Base-by-base conservation (phyloP, 2,797 vertebrate species). In the Tympanoctomys barrerae region DNA sequence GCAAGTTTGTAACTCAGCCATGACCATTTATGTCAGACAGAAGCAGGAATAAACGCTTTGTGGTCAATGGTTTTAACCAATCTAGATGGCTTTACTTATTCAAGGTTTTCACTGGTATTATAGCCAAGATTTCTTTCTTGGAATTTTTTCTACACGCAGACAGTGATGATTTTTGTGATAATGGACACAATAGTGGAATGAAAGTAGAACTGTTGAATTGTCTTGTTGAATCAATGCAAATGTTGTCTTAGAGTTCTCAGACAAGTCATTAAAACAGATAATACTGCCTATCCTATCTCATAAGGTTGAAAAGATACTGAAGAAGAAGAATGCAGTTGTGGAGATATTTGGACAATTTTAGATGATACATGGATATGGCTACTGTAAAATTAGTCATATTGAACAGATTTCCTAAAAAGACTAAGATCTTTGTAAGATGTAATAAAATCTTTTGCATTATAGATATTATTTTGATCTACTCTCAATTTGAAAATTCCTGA, bases 61-160 rank as follows among this genome's bases (percentile, higher is more conserved):
- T 86, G 91, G 88, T 52, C 70, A 22, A 12, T 22, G 52, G 13
- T 90, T 91, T 97, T 96, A 97, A 97, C 95, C 97, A 96, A 94
- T 91, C 87, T 75, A 19, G 78, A 59, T 31, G 86, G 79, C 88
- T 93, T 89, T 93, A 92, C 85, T 94, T n/a, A 59, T 70, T 80
- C 64, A 96, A 81, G 49, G 85, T 73, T 93, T 93, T 95, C 62
- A 42, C n/a, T 73, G 81, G 87, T 73, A 57, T 83, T 85, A 85
- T 19, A 95, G 87, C 71, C 18, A 87, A 86, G 87, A 62, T 5
- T 84, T 86, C 86, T 96, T 61, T 86, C 62, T 87, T 88, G 73
- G 42, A 28, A 36, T 90, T 79, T 84, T 84, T 86, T 93, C 59
- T 39, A 39, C 16, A 64, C 22, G 59, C 26, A 70, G 52, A n/a